Percentiles rank a stretch among this genome's conserved stretches.
Evolutionary conservation across 2,113 vertebrate genomes (phyloP).

Genomic region (Cephalopterus ornatus): DNA sequence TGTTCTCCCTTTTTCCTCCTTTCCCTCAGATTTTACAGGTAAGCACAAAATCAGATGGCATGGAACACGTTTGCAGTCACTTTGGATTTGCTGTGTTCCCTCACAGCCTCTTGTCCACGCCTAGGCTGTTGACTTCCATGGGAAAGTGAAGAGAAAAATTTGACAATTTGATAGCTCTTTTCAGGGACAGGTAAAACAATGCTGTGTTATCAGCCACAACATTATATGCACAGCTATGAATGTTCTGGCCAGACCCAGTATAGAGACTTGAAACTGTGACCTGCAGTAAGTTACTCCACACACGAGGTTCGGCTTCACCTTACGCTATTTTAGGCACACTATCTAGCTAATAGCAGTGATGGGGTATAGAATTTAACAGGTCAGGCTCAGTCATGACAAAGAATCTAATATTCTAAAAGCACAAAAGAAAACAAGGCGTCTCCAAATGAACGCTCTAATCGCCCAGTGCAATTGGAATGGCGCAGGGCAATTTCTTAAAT

Average conservation of each 20-base stretch:
- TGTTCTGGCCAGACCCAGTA: background rate
- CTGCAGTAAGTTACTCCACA: background rate
- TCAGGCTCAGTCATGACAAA: background rate
- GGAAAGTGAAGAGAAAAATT: rapidly evolving
- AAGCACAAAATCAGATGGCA: background rate
- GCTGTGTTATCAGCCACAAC: background rate
- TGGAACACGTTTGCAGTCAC: background rate
- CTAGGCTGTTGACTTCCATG: background rate
- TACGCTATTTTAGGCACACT: background rate
- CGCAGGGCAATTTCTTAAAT: no score
- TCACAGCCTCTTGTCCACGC: background rate
- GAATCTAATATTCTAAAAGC: background rate
- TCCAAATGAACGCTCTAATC: background rate
- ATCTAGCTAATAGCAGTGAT: background rate
- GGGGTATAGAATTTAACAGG: background rate
- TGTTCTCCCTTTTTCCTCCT: background rate
- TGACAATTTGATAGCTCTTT: rapidly evolving
- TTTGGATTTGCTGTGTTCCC: background rate
- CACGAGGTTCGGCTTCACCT: background rate
- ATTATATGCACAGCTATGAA: background rate
- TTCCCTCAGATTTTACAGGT: background rate
- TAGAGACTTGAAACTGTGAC: background rate
- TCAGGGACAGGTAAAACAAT: background rate
- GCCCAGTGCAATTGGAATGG: background rate
- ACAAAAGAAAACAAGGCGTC: rapidly evolving